Base-by-base conservation (phyloP, 2,797 vertebrate genomes). In the Anguilla marmorata region DNA sequence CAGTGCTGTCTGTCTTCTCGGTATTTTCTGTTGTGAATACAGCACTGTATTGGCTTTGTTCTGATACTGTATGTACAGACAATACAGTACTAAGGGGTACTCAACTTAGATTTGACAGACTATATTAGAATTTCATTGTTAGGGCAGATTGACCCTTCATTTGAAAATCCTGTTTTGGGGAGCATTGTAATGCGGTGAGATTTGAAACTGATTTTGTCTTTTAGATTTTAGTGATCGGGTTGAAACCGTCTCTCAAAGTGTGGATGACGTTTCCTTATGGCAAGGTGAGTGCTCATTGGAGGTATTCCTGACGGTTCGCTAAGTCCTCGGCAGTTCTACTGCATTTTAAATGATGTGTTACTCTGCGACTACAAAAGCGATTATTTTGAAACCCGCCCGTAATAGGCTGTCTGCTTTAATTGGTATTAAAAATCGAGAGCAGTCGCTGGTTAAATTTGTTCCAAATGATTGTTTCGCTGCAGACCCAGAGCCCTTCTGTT, bases 251-350 rank as follows among this genome's bases (percentile, higher is more conserved):
- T 37, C 95, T 99, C 89, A 99, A 99, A 92, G 98, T 99, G 69
- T 99, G 98, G 98, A 98, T 99, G 97, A 99, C 98, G 2, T 98
- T 99, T 94, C 98, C 98, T 16, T 99, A 99, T 0, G 97, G 96
- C 90, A 97, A 97, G 93, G 98, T 99, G 92, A 95, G 95, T 95
- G 7, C 30, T 8, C 21, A 63, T 21, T 0, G 54, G 24, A 8
- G 16, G n/a, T 2, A 37, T 41, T 69, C 33, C 1, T 16, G 16
- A 41, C 27, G 16, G 2, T 52, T 83, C 21, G 27, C 41, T n/a
- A 5, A n/a, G n/a, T 48, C 27, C 19, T 33, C 52, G 1, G 50
- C 45, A 83, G n/a, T 9, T 41, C 82, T 37, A 80, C 37, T 21
- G 41, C 41, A 33, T 19, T 19, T 24, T 82, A 24, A 24, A 82